phyloP scores from a whole-genome alignment of 2,888 invertebrate genomes.

The Aleiodes testaceus region DNA sequence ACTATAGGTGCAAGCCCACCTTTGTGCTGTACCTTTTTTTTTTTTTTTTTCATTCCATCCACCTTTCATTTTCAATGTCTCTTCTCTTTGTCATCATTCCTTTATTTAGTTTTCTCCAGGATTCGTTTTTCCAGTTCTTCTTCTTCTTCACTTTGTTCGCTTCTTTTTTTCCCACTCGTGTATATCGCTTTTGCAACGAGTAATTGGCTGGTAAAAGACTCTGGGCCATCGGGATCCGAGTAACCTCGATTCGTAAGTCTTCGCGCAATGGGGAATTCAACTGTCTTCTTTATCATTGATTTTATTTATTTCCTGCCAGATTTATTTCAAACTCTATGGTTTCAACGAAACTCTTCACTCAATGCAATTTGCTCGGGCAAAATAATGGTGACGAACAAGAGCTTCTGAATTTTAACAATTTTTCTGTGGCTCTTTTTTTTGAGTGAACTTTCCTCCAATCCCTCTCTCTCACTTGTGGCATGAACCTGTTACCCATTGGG shows the following conservation, averaged over 20 bases:
- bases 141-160: conserved; percentile 24
- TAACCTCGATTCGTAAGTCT: conserved; percentile 44
- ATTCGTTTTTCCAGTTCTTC: conserved; percentile 11
- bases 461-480: conserved; percentile 21
- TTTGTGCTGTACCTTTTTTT: conserved; percentile 53
- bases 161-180: conserved; percentile 36
- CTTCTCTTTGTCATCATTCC: background rate
- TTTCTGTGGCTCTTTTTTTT: conserved; percentile 6
- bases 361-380: background rate
- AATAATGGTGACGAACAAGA: background rate
- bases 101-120: conserved; percentile 15
- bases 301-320: background rate
- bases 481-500: conserved; percentile 41
- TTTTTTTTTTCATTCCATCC: background rate
- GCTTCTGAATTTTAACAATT: conserved; percentile 4
- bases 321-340: background rate
- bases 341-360: background rate
- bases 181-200: conserved; percentile 42
- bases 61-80: conserved; percentile 34
- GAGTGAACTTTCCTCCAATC: background rate
- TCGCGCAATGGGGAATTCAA: conserved; percentile 29
- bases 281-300: background rate
- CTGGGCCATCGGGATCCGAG: conserved; percentile 42
- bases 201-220: conserved; percentile 65
- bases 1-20: conserved; percentile 59